Percentiles rank a stretch among this genome's conserved stretches.
Conservation (phyloP, 2,888 invertebrate species). For the Acrobasis consociella region DNA sequence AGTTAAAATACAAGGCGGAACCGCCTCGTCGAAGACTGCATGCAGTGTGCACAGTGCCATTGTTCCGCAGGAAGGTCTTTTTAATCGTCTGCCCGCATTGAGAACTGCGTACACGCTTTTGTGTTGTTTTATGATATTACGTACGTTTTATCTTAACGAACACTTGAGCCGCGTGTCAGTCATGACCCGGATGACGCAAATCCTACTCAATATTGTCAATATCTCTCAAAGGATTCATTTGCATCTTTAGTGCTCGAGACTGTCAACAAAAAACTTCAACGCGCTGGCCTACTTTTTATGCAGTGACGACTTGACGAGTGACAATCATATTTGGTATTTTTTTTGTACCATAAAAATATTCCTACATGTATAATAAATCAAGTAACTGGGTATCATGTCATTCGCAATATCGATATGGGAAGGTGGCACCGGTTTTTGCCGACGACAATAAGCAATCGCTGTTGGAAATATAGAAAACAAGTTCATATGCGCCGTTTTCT, state of each 20-base stretch:
- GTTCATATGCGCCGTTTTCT: slow-evolving; percentile 41
- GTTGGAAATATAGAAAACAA: slow-evolving; percentile 37
- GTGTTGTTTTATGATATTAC: slow-evolving; percentile 27
- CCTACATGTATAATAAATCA: slow-evolving; percentile 15
- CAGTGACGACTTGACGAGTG: background rate
- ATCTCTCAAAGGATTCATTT: slow-evolving; percentile 11
- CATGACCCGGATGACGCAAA: slow-evolving; percentile 53
- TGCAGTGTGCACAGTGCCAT: slow-evolving; percentile 42
- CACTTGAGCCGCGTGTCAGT: slow-evolving; percentile 28
- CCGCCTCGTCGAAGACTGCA: slow-evolving; percentile 28
- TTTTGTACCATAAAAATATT: slow-evolving; percentile 11
- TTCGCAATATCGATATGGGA: slow-evolving; percentile 29
- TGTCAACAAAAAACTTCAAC: slow-evolving; percentile 10
- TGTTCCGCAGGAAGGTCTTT: slow-evolving; percentile 61
- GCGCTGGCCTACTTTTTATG: slow-evolving; percentile 11
- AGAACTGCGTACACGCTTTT: slow-evolving; percentile 25
- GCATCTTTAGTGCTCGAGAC: background rate
- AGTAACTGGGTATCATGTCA: slow-evolving; percentile 25
- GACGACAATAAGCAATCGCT: slow-evolving; percentile 30
- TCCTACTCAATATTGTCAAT: slow-evolving; percentile 11
- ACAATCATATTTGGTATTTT: background rate
- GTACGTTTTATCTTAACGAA: slow-evolving; percentile 14
- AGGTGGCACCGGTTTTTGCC: slow-evolving; percentile 29
- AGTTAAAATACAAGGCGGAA: slow-evolving; percentile 28
- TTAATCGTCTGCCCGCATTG: slow-evolving; percentile 45